Conservation (phyloP, 2,797 vertebrate species). For the Paratrypauchen microcephalus region DNA sequence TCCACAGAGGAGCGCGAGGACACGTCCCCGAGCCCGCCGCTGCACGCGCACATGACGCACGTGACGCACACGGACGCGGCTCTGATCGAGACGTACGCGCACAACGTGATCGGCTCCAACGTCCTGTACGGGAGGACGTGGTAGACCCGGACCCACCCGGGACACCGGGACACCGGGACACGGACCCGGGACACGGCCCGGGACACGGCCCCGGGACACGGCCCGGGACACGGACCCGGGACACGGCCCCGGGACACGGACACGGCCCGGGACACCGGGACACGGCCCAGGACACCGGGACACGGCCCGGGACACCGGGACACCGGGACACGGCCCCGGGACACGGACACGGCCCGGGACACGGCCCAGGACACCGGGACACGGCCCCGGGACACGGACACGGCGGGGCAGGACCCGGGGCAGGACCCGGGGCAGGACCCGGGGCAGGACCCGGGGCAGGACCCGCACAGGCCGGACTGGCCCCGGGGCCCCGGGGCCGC, state of each 20-base stretch:
- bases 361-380: background rate
- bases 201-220: background rate
- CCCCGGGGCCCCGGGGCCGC: background rate
- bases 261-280: no score
- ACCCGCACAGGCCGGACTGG: background rate
- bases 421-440: background rate
- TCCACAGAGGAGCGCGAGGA: constrained; percentile 82
- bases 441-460: background rate
- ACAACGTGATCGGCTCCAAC: constrained; percentile 83
- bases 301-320: no score
- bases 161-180: no score
- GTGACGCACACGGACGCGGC: constrained; percentile 85
- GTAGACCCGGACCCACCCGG: constrained; percentile 63
- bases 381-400: background rate
- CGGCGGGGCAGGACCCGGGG: background rate
- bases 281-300: background rate
- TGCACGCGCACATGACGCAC: constrained; percentile 81
- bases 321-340: no score
- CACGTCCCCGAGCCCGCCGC: constrained; percentile 83
- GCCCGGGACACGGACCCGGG: background rate
- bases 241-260: background rate
- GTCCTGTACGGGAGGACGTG: constrained; percentile 93
- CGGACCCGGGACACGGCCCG: no score
- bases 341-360: background rate
- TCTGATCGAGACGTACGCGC: constrained; percentile 82